Conservation (phyloP, 2,888 invertebrate species). For the Hypercompe scribonia region DNA sequence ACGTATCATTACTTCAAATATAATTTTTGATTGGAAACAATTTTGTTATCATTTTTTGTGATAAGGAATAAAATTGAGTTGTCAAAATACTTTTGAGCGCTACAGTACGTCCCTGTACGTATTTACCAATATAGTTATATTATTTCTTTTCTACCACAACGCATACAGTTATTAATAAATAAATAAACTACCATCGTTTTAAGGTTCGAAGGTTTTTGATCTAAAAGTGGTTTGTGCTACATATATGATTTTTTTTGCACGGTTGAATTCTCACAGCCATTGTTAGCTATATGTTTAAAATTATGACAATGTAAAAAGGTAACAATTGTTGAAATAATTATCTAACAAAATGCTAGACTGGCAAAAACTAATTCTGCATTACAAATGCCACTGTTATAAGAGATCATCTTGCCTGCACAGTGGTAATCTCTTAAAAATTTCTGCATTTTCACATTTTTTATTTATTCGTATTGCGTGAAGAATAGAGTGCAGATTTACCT, state of each 20-base stretch:
- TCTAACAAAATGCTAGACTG: neutral
- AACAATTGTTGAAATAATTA: neutral
- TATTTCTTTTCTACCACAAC: too few species aligned
- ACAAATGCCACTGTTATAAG: too few species aligned
- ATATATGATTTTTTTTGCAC: neutral
- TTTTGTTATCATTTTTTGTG: too few species aligned
- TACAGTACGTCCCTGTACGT: too few species aligned
- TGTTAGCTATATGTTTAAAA: neutral
- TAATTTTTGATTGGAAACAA: too few species aligned
- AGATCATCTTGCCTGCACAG: too few species aligned
- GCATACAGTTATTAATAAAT: too few species aligned
- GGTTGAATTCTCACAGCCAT: neutral
- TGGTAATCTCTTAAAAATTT: neutral
- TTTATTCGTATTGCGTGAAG: neutral
- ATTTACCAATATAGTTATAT: too few species aligned
- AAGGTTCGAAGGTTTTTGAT: neutral
- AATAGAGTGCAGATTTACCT: neutral
- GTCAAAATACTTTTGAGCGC: too few species aligned
- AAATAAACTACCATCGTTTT: neutral
- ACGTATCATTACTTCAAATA: too few species aligned
- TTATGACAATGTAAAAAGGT: neutral
- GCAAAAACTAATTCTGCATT: neutral
- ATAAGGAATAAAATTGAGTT: too few species aligned
- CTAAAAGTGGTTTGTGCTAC: neutral
- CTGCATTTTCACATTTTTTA: neutral